Evolutionary conservation across 2,113 vertebrate genomes (phyloP).

Genomic region (Leucosticte australis): DNA sequence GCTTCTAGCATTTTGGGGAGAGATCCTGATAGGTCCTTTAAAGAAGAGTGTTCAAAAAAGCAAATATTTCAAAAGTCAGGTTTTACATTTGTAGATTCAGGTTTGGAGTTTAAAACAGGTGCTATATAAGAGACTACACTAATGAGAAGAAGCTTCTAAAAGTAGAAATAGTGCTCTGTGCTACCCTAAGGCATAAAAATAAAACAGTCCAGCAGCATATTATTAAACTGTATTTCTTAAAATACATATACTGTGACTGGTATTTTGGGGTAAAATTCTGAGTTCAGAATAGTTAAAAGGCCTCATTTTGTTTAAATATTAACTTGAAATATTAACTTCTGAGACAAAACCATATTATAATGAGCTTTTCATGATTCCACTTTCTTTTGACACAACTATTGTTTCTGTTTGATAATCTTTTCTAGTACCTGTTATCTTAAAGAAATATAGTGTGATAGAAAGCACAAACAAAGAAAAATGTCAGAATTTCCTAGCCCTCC

Average conservation of each 20-base stretch:
- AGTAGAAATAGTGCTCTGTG: conserved; percentile 2
- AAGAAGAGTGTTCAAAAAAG: conserved; percentile 72
- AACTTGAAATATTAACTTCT: background rate
- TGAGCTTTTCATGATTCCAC: background rate
- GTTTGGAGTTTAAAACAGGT: conserved; percentile 59
- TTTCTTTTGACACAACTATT: background rate
- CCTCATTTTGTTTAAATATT: background rate
- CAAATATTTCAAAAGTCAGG: conserved; percentile 70
- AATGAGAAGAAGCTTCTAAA: conserved; percentile 1
- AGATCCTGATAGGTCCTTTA: conserved; percentile 68
- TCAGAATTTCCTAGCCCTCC: background rate
- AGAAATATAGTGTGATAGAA: background rate
- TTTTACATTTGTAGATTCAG: conserved; percentile 63
- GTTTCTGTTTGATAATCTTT: background rate
- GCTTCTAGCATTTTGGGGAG: conserved; percentile 66
- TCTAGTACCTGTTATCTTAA: background rate
- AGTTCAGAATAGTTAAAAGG: background rate
- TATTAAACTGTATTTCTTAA: conserved; percentile 27
- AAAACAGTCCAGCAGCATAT: conserved; percentile 51
- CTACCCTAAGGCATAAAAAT: conserved; percentile 21
- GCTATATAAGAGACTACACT: conserved; percentile 36
- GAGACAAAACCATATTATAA: conserved; percentile 4
- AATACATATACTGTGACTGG: conserved; percentile 56
- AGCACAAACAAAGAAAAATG: background rate
- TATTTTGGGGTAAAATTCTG: background rate